Percentiles rank a stretch among this genome's conserved stretches.
Evolutionary conservation across 2,113 vertebrate genomes (phyloP).

Genomic region (Cryptoleucopteryx plumbea): DNA sequence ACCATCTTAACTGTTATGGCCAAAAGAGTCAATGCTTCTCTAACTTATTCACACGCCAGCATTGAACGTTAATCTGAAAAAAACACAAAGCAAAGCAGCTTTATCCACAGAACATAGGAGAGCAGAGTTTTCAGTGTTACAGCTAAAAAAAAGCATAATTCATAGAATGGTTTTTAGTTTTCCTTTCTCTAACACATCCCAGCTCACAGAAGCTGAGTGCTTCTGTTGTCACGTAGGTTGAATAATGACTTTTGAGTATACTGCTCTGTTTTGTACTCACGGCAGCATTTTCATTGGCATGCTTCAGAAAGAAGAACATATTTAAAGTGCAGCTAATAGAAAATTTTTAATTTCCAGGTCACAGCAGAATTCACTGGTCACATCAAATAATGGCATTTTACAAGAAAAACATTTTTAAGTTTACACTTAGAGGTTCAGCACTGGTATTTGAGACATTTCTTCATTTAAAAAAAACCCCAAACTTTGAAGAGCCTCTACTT

Average conservation of each 20-base stretch:
- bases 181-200: background rate
- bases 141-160: background rate
- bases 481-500: background rate
- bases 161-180: background rate
- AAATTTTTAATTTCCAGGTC: background rate
- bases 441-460: background rate
- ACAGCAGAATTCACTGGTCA: background rate
- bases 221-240: background rate
- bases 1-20: background rate
- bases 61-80: background rate
- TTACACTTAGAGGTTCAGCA: background rate
- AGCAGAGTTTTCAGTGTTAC: background rate
- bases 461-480: background rate
- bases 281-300: background rate
- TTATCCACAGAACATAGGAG: background rate
- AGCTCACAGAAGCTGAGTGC: slow-evolving; percentile 15
- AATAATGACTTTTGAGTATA: background rate
- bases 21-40: background rate
- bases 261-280: background rate
- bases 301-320: background rate
- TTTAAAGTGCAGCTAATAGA: background rate
- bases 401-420: background rate
- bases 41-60: background rate
- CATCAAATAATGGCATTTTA: background rate
- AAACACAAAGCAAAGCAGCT: background rate